Conservation (phyloP, 2,888 invertebrate genomes). For the Apamea epomidion region DNA sequence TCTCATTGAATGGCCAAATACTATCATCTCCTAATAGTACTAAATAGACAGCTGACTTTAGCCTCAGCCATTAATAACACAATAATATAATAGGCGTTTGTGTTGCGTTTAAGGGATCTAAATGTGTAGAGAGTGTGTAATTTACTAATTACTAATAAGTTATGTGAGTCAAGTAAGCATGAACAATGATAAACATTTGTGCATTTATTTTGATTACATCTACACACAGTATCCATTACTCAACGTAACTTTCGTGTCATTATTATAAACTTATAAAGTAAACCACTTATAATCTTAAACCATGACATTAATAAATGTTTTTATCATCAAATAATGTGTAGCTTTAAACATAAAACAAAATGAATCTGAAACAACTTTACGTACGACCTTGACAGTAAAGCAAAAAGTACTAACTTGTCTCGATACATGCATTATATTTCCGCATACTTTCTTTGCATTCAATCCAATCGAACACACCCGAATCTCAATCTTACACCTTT, state of each 20-base stretch:
- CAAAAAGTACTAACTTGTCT: constrained; percentile 29
- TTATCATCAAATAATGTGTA: not conserved
- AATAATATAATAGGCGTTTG: not conserved
- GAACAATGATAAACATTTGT: constrained; percentile 3
- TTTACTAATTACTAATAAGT: constrained; percentile 10
- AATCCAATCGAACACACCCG: not conserved
- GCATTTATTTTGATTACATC: constrained; percentile 30
- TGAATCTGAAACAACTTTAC: not conserved
- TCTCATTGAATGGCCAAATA: not conserved
- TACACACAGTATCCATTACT: not conserved
- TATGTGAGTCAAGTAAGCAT: constrained; percentile 8
- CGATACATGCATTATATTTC: constrained; percentile 51
- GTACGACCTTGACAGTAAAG: constrained; percentile 41
- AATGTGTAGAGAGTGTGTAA: constrained; percentile 37
- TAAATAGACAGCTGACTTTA: not conserved
- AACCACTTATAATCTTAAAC: not conserved
- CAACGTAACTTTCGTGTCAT: not conserved
- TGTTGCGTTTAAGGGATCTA: constrained; percentile 10
- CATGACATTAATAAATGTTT: not conserved
- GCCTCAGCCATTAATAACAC: not conserved
- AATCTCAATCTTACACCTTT: constrained; percentile 4
- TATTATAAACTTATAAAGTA: not conserved
- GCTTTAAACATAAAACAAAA: not conserved
- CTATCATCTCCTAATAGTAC: not conserved
- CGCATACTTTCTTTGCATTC: constrained; percentile 53